Evolutionary conservation across 2,888 invertebrate species (phyloP).

Genomic region (Limenitis camilla): DNA sequence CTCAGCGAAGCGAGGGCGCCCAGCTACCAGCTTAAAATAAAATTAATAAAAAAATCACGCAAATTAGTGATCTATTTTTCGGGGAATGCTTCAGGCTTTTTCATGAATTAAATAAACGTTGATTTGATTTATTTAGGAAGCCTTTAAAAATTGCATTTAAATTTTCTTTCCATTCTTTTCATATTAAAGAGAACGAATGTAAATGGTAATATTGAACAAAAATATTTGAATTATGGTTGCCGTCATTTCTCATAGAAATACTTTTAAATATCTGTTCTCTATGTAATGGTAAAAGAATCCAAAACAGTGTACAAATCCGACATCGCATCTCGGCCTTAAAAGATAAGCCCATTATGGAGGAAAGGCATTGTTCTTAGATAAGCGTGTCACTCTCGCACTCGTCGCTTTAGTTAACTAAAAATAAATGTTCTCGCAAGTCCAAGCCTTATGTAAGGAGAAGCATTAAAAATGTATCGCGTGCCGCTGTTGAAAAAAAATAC

Average conservation of each 20-base stretch:
- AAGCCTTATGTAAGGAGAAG: slow-evolving; percentile 16
- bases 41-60: too few species aligned
- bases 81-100: too few species aligned
- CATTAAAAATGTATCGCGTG: slow-evolving; percentile 22
- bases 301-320: slow-evolving; percentile 11
- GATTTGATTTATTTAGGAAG: too few species aligned
- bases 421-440: slow-evolving; percentile 12
- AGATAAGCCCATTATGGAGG: slow-evolving; percentile 20
- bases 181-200: too few species aligned
- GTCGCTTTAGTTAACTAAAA: slow-evolving; percentile 18
- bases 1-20: too few species aligned
- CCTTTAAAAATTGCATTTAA: too few species aligned
- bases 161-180: too few species aligned
- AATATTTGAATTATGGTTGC: too few species aligned
- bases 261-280: not conserved
- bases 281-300: not conserved
- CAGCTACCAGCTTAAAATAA: too few species aligned
- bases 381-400: slow-evolving; percentile 14
- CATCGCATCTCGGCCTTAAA: slow-evolving; percentile 15
- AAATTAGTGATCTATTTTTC: too few species aligned
- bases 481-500: slow-evolving; percentile 9
- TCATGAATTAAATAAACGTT: too few species aligned
- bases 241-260: not conserved
- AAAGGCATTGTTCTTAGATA: slow-evolving; percentile 17
- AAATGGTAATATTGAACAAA: too few species aligned